Conservation (phyloP, 1,140 invertebrate species). For the Aphelinus atriplicis region DNA sequence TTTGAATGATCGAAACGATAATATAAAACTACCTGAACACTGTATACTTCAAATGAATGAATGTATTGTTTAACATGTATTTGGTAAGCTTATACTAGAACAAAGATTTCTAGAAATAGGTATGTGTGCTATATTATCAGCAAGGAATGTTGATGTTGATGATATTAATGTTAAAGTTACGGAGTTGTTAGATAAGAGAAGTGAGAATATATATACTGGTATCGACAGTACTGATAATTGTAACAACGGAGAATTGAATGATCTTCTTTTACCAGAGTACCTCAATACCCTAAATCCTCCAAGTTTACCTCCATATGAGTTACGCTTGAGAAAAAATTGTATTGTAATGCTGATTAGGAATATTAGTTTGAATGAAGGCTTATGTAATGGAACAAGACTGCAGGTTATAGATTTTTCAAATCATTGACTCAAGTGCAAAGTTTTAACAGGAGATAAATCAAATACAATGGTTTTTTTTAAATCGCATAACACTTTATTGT, state of each 20-base stretch:
- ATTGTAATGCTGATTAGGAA: constrained; percentile 31
- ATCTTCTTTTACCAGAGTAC: constrained; percentile 26
- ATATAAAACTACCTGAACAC: background rate
- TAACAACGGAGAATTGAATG: constrained; percentile 11
- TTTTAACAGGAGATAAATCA: constrained; percentile 13
- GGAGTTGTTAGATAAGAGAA: constrained; percentile 18
- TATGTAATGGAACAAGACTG: constrained; percentile 26
- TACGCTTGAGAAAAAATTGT: background rate
- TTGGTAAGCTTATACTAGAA: constrained; percentile 8
- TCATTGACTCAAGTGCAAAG: background rate
- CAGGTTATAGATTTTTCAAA: constrained; percentile 24
- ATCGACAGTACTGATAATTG: background rate
- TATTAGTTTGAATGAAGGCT: constrained; percentile 7
- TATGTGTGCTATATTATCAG: constrained; percentile 11
- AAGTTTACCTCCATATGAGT: no score
- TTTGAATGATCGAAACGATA: background rate
- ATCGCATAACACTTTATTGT: constrained; percentile 7
- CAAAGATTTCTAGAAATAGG: constrained; percentile 19
- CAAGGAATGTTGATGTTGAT: constrained; percentile 21
- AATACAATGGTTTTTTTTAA: background rate
- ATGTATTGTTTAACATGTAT: background rate
- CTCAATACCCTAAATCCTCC: background rate
- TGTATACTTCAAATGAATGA: background rate
- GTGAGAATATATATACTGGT: constrained; percentile 8
- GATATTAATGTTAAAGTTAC: constrained; percentile 31